Conservation (phyloP, 2,888 invertebrate genomes). For the Clistopyga incitator region DNA sequence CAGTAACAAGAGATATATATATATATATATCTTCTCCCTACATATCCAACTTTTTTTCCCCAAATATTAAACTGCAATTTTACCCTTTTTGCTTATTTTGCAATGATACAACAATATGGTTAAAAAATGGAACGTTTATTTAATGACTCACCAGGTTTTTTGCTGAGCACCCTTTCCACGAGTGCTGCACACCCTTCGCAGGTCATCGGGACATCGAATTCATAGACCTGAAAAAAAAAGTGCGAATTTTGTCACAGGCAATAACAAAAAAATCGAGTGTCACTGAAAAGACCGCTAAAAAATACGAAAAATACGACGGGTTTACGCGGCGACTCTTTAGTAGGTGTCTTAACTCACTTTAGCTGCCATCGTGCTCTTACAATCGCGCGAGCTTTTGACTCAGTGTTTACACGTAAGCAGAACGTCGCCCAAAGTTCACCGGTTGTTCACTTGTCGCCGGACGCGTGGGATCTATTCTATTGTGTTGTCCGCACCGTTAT, state of each 20-base stretch:
- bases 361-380: conserved; percentile 60
- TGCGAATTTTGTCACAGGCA: background rate
- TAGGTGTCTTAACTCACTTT: conserved; percentile 53
- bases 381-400: background rate
- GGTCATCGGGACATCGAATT: conserved; percentile 96
- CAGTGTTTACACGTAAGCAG: conserved; percentile 55
- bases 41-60: background rate
- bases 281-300: background rate
- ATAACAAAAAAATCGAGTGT: background rate
- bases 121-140: background rate
- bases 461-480: background rate
- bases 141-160: conserved; percentile 82
- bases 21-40: too few species aligned
- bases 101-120: background rate
- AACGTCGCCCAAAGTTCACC: conserved; percentile 45
- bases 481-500: conserved; percentile 20
- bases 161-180: conserved; percentile 93
- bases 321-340: background rate
- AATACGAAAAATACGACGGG: background rate
- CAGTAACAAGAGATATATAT: too few species aligned
- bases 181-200: conserved; percentile 97
- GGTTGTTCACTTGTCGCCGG: conserved; percentile 20
- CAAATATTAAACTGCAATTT: too few species aligned
- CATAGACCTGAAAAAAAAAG: conserved; percentile 85
- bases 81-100: too few species aligned